phyloP scores from a whole-genome alignment of 2,888 invertebrate genomes.

The Omphaloscelis lunosa region DNA sequence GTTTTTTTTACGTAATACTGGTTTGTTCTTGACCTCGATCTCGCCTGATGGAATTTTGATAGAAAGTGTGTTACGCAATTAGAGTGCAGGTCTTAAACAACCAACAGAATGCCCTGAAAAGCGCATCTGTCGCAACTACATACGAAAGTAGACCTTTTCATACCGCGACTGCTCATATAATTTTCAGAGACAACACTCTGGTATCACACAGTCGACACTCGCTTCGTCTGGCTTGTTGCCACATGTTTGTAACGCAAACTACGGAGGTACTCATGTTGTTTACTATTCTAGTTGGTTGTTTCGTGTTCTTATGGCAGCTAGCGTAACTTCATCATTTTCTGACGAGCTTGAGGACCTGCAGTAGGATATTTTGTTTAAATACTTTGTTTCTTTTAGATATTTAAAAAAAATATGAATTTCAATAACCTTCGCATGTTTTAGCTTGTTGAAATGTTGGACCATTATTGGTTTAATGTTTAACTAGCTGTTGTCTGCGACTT shows the following conservation, averaged over 20 bases:
- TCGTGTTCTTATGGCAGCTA: neutral
- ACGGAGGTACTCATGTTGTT: conserved; percentile 33
- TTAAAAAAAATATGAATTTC: no score
- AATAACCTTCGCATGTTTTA: no score
- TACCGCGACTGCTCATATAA: neutral
- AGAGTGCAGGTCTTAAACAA: neutral
- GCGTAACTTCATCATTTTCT: neutral
- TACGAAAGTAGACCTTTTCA: neutral
- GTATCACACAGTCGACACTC: conserved; percentile 58
- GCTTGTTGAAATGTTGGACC: no score
- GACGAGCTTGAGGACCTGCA: neutral
- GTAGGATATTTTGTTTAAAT: no score
- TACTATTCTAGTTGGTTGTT: conserved; percentile 29
- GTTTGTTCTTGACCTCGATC: no score
- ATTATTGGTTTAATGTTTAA: no score
- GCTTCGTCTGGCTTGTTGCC: conserved; percentile 57
- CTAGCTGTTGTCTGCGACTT: no score
- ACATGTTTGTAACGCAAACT: conserved; percentile 48
- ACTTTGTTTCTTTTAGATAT: no score
- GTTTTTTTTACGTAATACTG: no score
- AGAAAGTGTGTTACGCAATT: neutral
- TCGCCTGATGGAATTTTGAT: neutral
- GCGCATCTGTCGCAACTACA: neutral
- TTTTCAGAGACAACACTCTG: conserved; percentile 38
- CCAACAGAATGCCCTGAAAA: neutral